Evolutionary conservation across 2,888 invertebrate species (phyloP).

Genomic region (Caenorhabditis panamensis): DNA sequence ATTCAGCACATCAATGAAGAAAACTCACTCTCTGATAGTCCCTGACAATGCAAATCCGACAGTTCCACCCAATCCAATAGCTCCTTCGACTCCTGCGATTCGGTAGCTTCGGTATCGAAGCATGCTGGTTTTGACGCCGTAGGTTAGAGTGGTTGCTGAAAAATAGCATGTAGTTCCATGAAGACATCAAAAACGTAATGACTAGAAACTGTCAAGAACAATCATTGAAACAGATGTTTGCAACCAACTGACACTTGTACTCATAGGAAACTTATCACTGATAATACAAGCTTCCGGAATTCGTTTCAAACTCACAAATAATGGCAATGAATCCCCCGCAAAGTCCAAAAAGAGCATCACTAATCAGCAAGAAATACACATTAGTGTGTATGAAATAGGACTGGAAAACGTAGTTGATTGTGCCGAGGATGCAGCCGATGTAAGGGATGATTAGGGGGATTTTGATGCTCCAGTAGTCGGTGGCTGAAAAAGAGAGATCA

Average conservation of each 20-base stretch:
- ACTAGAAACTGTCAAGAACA: not conserved
- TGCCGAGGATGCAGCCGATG: constrained; percentile 79
- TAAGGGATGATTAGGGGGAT: constrained; percentile 82
- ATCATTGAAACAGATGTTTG: no score
- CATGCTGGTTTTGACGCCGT: constrained; percentile 81
- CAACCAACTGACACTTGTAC: no score
- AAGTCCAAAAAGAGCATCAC: constrained; percentile 81
- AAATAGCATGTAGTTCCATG: not conserved
- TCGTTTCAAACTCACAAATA: constrained; percentile 80
- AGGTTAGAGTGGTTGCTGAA: constrained; percentile 81
- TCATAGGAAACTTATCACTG: no score
- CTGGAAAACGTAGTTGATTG: constrained; percentile 80
- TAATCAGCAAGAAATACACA: constrained; percentile 80
- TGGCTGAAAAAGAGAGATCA: constrained; percentile 71
- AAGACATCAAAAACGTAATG: not conserved
- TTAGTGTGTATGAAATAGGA: constrained; percentile 77
- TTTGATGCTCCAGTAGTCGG: constrained; percentile 82
- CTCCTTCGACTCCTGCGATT: constrained; percentile 82
- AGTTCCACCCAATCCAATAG: constrained; percentile 82
- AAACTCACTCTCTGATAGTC: constrained; percentile 76
- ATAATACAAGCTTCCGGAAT: no score
- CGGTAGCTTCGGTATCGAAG: constrained; percentile 77
- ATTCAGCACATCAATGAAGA: not conserved
- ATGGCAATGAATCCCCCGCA: constrained; percentile 82
- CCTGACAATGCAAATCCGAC: constrained; percentile 82